A percentile compares a stretch with the other conserved stretches of the same genome.
These are phyloP conservation scores for Sminthurides bifidus DNA, from an alignment of 1,140 invertebrate genomes.

Conservation along the genomic window DNA sequence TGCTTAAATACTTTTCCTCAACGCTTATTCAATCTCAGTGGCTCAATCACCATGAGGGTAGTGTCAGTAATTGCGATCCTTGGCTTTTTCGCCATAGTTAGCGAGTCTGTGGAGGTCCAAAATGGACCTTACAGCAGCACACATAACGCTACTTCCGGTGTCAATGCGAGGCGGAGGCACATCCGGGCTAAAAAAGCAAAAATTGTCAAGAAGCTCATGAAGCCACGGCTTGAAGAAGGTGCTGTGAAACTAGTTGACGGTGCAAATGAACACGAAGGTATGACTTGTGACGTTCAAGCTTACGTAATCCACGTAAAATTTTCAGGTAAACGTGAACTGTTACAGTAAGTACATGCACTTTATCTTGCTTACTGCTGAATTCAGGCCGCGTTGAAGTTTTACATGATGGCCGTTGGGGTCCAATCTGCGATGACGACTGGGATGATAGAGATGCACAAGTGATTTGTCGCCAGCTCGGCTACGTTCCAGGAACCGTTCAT, in stretches of 20 bases:
- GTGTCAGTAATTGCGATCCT: too few relatives aligned
- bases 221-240: constrained; percentile 55
- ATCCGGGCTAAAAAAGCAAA: constrained; percentile 37
- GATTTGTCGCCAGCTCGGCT: constrained; percentile 68
- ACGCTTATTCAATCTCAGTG: too few relatives aligned
- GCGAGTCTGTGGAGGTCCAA: too few relatives aligned
- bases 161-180: constrained; percentile 1
- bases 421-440: constrained; percentile 76
- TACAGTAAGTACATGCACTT: neutral
- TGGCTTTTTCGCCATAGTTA: too few relatives aligned
- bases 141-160: neutral
- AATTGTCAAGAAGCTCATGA: constrained; percentile 40
- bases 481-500: constrained; percentile 40
- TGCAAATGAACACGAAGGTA: constrained; percentile 54
- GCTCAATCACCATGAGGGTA: too few relatives aligned
- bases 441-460: constrained; percentile 66
- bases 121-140: neutral
- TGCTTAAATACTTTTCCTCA: neutral
- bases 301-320: neutral
- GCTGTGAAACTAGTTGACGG: constrained; percentile 55
- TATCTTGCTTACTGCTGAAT: constrained; percentile 11
- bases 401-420: constrained; percentile 72
- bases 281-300: neutral
- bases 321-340: neutral
- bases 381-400: constrained; percentile 78